These are phyloP conservation scores for Erebia aethiops DNA, from an alignment of 2,888 invertebrate genomes.

Conservation along the genomic window DNA sequence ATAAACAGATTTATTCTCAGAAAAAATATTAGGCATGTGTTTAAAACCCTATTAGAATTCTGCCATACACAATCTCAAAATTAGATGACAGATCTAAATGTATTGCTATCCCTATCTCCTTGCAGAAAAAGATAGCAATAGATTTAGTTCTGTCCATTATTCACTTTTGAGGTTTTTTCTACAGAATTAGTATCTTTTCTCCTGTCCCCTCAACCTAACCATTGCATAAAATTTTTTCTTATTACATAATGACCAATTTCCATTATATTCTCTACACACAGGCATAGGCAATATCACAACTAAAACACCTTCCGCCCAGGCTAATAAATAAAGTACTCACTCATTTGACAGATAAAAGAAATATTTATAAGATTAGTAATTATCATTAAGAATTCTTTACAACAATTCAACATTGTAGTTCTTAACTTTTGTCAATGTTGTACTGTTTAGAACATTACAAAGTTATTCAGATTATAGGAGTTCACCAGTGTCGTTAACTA, in stretches of 20 bases:
- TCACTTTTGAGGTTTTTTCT: too few relatives aligned
- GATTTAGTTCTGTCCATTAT: too few relatives aligned
- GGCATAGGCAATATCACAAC: conserved; percentile 77
- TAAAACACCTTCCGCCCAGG: conserved; percentile 68
- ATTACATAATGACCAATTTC: conserved; percentile 3
- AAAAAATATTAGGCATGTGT: too few relatives aligned
- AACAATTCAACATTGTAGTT: neutral
- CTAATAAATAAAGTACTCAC: conserved; percentile 42
- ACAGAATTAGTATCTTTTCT: too few relatives aligned
- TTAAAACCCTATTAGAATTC: too few relatives aligned
- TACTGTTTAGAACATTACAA: neutral
- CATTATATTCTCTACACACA: conserved; percentile 1
- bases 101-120: too few relatives aligned
- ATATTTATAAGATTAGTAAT: conserved; percentile 2
- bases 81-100: too few relatives aligned
- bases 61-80: too few relatives aligned
- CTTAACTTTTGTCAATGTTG: neutral
- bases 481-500: neutral
- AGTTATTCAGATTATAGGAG: neutral
- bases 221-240: too few relatives aligned
- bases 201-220: too few relatives aligned
- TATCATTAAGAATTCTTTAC: neutral
- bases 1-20: too few relatives aligned
- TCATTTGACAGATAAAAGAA: conserved; percentile 20
- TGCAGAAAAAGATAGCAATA: too few relatives aligned